These are phyloP conservation scores for Bibio marci DNA, from an alignment of 2,888 invertebrate species.

Conservation along the genomic window DNA sequence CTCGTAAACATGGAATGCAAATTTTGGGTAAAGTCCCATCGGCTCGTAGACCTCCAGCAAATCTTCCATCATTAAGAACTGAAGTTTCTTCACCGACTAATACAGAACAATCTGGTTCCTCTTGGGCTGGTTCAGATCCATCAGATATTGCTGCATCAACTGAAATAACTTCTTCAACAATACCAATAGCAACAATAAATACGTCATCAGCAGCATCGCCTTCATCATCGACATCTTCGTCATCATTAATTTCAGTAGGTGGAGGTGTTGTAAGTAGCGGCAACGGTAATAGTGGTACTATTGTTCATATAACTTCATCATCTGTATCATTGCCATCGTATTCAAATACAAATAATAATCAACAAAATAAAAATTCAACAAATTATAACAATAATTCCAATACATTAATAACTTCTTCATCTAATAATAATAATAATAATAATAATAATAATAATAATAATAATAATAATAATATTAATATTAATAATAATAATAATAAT, in stretches of 20 bases:
- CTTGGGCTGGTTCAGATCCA: constrained; percentile 5
- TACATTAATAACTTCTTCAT: constrained; percentile 15
- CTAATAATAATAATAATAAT: constrained; percentile 2
- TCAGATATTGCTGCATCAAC: constrained; percentile 13
- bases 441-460: constrained; percentile 14
- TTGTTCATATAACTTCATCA: no score
- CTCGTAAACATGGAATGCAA: constrained; percentile 99
- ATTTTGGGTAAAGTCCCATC: constrained; percentile 98
- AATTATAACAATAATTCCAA: neutral
- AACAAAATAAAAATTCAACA: constrained; percentile 13
- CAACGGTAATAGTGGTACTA: no score
- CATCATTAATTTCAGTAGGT: constrained; percentile 11
- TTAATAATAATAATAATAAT: neutral
- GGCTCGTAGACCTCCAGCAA: constrained; percentile 95
- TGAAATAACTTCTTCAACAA: constrained; percentile 15
- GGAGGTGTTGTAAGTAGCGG: constrained; percentile 14
- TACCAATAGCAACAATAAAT: constrained; percentile 20
- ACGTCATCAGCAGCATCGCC: constrained; percentile 12
- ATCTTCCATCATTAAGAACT: constrained; percentile 97
- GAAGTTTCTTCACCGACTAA: constrained; percentile 48
- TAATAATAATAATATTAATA: neutral
- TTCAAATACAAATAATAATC: constrained; percentile 10
- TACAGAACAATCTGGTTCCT: constrained; percentile 10
- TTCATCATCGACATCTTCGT: constrained; percentile 19
- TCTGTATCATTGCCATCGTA: no score